phyloP scores from a whole-genome alignment of 2,797 vertebrate genomes.

The Karalla daura region DNA sequence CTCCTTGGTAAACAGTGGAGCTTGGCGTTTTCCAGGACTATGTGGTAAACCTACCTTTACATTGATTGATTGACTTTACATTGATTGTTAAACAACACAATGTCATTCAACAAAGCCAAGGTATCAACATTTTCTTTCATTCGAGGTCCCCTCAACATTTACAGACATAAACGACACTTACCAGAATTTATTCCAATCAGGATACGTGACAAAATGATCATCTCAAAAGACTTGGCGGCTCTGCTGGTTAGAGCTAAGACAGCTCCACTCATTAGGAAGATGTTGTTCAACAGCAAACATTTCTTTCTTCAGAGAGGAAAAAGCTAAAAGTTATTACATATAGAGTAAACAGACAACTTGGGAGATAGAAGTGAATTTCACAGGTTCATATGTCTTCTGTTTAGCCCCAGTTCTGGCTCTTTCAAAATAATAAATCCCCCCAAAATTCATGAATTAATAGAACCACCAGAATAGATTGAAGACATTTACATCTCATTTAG shows the following conservation, averaged over 20 bases:
- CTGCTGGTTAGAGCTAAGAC: constrained; percentile 85
- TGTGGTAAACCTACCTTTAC: too few relatives aligned
- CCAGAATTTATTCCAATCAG: constrained; percentile 90
- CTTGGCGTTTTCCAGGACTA: too few relatives aligned
- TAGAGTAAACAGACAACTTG: background rate
- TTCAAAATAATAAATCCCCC: background rate
- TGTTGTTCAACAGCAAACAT: constrained; percentile 90
- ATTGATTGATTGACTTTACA: too few relatives aligned
- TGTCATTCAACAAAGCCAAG: too few relatives aligned
- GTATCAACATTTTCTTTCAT: too few relatives aligned
- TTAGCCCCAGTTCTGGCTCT: too few relatives aligned
- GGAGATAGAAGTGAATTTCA: too few relatives aligned
- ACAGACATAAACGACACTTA: constrained; percentile 47
- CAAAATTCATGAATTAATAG: background rate
- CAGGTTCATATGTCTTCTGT: background rate
- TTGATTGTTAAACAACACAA: too few relatives aligned
- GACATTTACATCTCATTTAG: background rate
- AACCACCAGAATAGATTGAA: background rate
- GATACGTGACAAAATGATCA: constrained; percentile 91
- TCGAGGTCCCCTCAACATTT: too few relatives aligned
- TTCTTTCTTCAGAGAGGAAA: constrained; percentile 85
- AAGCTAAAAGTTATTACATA: too few relatives aligned
- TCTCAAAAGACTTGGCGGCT: constrained; percentile 89
- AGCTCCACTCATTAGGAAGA: constrained; percentile 86
- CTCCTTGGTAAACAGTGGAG: too few relatives aligned